Percentiles rank a stretch among this genome's conserved stretches.
phyloP scores from a whole-genome alignment of 2,113 vertebrate genomes.

The Equus przewalskii region DNA sequence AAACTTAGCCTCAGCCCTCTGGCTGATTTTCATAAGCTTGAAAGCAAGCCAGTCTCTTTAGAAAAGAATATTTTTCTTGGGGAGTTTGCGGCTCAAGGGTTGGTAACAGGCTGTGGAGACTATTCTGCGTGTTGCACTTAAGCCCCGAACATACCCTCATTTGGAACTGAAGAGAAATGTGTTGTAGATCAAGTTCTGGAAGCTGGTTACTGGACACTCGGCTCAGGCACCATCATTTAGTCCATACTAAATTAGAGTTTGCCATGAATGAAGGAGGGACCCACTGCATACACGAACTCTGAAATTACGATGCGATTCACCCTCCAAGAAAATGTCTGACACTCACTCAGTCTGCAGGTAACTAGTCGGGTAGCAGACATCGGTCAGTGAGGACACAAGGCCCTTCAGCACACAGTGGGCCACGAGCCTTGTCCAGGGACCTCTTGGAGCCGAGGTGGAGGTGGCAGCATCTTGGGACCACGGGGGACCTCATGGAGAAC shows the following conservation, averaged over 20 bases:
- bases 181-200: rapidly evolving
- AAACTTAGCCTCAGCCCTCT: constrained; percentile 73
- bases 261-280: too few species aligned
- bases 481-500: rapidly evolving
- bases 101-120: neutral
- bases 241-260: rapidly evolving
- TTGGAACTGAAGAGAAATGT: neutral
- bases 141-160: neutral
- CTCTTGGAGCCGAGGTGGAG: neutral
- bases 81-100: neutral
- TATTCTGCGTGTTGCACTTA: neutral
- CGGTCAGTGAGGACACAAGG: rapidly evolving
- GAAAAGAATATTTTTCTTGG: neutral
- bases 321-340: neutral
- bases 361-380: rapidly evolving
- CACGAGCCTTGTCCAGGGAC: rapidly evolving
- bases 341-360: neutral
- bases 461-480: rapidly evolving
- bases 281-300: rapidly evolving
- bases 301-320: rapidly evolving
- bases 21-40: constrained; percentile 61
- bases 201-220: rapidly evolving
- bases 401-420: too few species aligned
- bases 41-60: constrained; percentile 66
- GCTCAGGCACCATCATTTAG: rapidly evolving